Percentiles rank a stretch among this genome's conserved stretches.
phyloP scores from a whole-genome alignment of 2,888 invertebrate genomes.

The Sarcophaga rosellei region DNA sequence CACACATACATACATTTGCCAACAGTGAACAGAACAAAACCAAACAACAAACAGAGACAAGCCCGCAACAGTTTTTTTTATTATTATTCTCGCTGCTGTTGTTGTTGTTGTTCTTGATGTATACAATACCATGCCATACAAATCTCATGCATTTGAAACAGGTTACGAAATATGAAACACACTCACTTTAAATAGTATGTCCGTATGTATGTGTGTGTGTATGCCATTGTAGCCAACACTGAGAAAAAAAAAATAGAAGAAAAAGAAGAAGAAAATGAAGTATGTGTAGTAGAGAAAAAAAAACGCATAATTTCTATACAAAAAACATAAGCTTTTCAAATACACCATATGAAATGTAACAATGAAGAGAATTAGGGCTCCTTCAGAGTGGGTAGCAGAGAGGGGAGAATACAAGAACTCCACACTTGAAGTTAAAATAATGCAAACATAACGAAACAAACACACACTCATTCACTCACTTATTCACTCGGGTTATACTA shows the following conservation, averaged over 20 bases:
- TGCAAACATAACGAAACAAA: slow-evolving; percentile 17
- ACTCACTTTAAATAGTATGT: too few species aligned
- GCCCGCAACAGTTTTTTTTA: not conserved
- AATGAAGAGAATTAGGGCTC: too few species aligned
- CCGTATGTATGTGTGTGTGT: slow-evolving; percentile 7
- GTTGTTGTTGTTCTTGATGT: slow-evolving; percentile 15
- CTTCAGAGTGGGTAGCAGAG: too few species aligned
- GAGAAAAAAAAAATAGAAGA: slow-evolving; percentile 19
- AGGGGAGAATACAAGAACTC: not conserved
- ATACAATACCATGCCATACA: not conserved
- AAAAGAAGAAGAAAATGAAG: too few species aligned
- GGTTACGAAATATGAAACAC: slow-evolving; percentile 57
- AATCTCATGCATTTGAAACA: slow-evolving; percentile 62
- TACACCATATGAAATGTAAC: too few species aligned
- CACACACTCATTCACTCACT: slow-evolving; percentile 16
- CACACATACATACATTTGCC: not conserved
- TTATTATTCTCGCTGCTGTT: not conserved
- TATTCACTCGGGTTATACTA: not conserved
- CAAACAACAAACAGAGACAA: slow-evolving; percentile 10
- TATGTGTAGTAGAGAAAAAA: slow-evolving; percentile 11
- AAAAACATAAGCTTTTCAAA: not conserved
- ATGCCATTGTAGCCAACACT: slow-evolving; percentile 44
- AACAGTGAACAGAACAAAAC: slow-evolving; percentile 4
- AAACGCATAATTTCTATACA: slow-evolving; percentile 62
- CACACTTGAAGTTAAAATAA: slow-evolving; percentile 14